These are phyloP conservation scores for Avahi laniger DNA, from an alignment of 2,797 vertebrate genomes.

Conservation along the genomic window DNA sequence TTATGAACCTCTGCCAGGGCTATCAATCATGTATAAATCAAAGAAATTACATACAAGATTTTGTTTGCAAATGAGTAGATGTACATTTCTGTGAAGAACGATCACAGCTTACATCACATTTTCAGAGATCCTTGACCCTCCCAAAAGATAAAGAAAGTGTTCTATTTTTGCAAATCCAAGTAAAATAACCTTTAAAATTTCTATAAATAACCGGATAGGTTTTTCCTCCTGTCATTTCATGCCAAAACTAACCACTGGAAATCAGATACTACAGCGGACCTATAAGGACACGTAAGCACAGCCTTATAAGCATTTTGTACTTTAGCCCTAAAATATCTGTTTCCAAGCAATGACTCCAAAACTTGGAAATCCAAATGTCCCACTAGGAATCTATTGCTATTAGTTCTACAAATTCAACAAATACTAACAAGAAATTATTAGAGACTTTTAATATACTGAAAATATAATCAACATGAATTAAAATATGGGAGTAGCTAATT, in stretches of 20 bases:
- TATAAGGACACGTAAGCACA: neutral
- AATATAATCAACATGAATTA: neutral
- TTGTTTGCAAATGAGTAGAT: neutral
- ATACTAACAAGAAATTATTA: neutral
- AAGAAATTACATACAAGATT: neutral
- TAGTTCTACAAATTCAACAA: neutral
- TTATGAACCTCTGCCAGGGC: neutral
- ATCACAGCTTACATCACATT: neutral
- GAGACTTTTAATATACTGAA: neutral
- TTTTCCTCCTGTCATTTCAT: neutral
- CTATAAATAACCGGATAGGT: neutral
- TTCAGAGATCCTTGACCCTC: neutral
- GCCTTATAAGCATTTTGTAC: neutral
- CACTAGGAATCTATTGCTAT: neutral
- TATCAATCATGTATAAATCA: neutral
- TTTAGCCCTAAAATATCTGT: neutral
- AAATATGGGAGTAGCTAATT: neutral
- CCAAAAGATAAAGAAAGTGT: neutral
- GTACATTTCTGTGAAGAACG: neutral
- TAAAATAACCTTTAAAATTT: constrained; percentile 1
- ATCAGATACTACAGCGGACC: neutral
- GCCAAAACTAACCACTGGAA: neutral
- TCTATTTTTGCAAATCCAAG: neutral
- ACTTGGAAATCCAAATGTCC: neutral
- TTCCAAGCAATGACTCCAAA: neutral